Evolutionary conservation across 2,113 vertebrate species (phyloP), one percentile per base, ranked within the genome.

Genomic region (Periophthalmus modestus): DNA sequence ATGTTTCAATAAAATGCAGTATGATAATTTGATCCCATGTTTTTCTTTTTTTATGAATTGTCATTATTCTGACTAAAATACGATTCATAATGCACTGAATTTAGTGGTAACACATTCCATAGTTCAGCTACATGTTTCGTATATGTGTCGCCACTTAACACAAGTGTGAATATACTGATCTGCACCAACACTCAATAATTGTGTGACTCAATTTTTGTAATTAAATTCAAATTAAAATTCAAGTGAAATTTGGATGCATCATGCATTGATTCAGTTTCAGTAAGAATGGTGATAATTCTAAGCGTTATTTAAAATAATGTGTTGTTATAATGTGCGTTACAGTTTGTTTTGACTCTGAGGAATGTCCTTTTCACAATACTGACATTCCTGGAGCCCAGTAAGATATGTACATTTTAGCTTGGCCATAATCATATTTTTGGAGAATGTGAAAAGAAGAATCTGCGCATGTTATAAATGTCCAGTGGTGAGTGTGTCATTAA

Each of bases 401-500:
- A 76, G 76, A 21, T 76, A 75, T 74, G 85, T 36, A 18, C 43
- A 67, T 24, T 67, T 67, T 67, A 23, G 1, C 6, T 15, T 48
- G n/a, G 43, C 66, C 11, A 13, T 55, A n/a, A n/a, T 66, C 47
- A 39, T 71, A 59, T 69, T 76, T 24, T 65, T 43, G 39, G 39
- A 7, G 23, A 61, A 50, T 57, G 47, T 77, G 68, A 68, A 69
- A 62, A 23, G 78, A 80, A 74, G 47, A 57, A 59, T 13, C 62
- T 69, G 28, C 43, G 48, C 52, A 66, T 67, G 71, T 78, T 71
- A 16, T 73, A 52, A 79, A 72, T 71, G 74, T 18, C 59, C 70
- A 72, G 75, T 72, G 76, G 81, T 72, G 80, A 82, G 79, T 83
- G 85, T 88, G 89, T 82, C 87, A 82, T 86, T 90, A 90, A 85